Percentiles rank a stretch among this genome's conserved stretches.
Evolutionary conservation across 2,113 vertebrate species (phyloP).

Genomic region (Myotis brandtii): DNA sequence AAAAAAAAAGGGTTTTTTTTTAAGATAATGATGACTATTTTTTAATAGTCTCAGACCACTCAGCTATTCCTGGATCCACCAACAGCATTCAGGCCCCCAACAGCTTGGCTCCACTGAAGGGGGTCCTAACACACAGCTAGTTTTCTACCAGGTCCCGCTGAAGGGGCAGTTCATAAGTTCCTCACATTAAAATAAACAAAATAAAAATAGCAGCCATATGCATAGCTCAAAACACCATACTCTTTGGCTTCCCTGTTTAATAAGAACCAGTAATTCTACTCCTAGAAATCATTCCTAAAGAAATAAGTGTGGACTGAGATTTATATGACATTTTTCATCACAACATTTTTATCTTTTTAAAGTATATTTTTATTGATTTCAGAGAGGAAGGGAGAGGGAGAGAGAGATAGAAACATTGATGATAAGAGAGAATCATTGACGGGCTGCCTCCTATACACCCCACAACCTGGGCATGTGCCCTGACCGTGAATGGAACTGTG

Average conservation of each 20-base stretch:
- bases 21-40: neutral
- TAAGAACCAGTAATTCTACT: neutral
- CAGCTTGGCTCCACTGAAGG: neutral
- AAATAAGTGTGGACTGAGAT: neutral
- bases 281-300: neutral
- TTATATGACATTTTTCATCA: conserved; percentile 22
- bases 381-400: too few species aligned
- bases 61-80: neutral
- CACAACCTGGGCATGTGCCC: too few species aligned
- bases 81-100: neutral
- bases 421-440: too few species aligned
- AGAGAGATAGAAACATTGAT: too few species aligned
- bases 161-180: neutral
- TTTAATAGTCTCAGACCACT: neutral
- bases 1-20: neutral
- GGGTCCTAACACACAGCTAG: neutral
- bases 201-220: conserved; percentile 71
- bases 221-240: conserved; percentile 47
- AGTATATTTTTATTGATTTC: too few species aligned
- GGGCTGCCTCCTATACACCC: too few species aligned
- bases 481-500: too few species aligned
- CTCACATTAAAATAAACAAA: conserved; percentile 44
- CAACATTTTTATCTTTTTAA: neutral
- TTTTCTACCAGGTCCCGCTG: neutral
- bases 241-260: conserved; percentile 57